Evolutionary conservation across 2,113 vertebrate genomes (phyloP).

Genomic region (Trachemys scripta): DNA sequence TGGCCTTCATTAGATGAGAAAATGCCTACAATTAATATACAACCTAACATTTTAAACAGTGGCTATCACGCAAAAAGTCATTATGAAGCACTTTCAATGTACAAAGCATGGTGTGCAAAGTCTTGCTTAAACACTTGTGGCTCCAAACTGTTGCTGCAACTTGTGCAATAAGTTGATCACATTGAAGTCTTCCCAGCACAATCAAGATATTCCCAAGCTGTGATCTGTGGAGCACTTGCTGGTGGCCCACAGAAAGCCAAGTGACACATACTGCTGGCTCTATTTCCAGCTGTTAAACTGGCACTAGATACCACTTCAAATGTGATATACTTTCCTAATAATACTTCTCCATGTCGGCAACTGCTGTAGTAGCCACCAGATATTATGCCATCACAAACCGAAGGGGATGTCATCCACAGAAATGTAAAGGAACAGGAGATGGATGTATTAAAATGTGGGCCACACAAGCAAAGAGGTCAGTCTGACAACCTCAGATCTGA

Average conservation of each 20-base stretch:
- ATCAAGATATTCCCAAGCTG: not conserved
- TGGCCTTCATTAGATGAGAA: fast-evolving
- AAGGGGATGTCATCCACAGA: too few species aligned
- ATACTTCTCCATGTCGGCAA: too few species aligned
- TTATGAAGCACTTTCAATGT: not conserved
- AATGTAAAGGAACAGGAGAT: too few species aligned
- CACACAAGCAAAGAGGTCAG: too few species aligned
- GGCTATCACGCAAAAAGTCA: not conserved
- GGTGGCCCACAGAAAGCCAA: not conserved
- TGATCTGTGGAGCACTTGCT: not conserved
- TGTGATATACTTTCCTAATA: too few species aligned
- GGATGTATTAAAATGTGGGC: too few species aligned
- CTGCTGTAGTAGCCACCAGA: too few species aligned
- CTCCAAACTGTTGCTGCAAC: not conserved
- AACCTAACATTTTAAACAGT: not conserved
- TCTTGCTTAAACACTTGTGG: fast-evolving
- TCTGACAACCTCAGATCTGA: too few species aligned
- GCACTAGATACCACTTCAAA: not conserved
- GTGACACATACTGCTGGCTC: not conserved
- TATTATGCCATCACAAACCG: too few species aligned
- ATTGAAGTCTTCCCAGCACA: not conserved
- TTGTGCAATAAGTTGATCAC: not conserved
- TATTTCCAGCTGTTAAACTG: not conserved
- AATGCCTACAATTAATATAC: not conserved
- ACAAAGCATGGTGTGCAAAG: not conserved